Base-by-base conservation (phyloP, 1,140 invertebrate genomes). In the Trichogramma pretiosum region DNA sequence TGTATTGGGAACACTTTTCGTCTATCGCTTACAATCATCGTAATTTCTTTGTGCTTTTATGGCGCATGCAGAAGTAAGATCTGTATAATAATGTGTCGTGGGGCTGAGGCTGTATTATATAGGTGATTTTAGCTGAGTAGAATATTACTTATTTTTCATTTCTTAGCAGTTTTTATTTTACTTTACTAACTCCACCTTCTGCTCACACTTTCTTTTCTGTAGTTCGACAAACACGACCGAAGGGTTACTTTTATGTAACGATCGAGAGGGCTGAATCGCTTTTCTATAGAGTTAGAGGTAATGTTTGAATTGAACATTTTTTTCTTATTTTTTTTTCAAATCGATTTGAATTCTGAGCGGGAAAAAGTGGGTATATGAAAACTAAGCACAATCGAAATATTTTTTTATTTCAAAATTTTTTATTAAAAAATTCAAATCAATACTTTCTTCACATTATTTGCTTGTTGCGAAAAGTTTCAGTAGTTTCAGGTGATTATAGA, bases 151-250 rank as follows among this genome's bases (percentile, higher is more conserved):
- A n/a, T n/a, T n/a, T n/a, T n/a, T n/a, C n/a, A n/a, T n/a, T n/a
- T n/a, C n/a, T n/a, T n/a, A 24, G 21, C 18, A 37, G 2, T 40
- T 40, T 40, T 24, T 36, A 23, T 41, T 28, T 28, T 28, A 5
- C 24, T 28, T 28, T 28, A 7, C 24, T 7, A 28, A 7, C 5
- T 28, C 11, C 11, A 5, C 24, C 11, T 28, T 28, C 24, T 7
- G 11, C 11, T 5, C 24, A 18, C 24, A 44, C 23, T 34, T 7
- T 39, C 62, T 65, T 63, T 59, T 56, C 73, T 73, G 50, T 72
- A 76, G 73, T 71, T 68, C 64, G 71, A 49, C 64, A 63, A 57
- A 64, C 59, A 61, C 61, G 58, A 28, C 62, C 63, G 28, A 64
- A 68, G 50, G 74, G 72, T 55, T 62, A 56, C 39, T 64, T 76